phyloP scores from a whole-genome alignment of 1,140 invertebrate species.

The Ceratosolen solmsi region DNA sequence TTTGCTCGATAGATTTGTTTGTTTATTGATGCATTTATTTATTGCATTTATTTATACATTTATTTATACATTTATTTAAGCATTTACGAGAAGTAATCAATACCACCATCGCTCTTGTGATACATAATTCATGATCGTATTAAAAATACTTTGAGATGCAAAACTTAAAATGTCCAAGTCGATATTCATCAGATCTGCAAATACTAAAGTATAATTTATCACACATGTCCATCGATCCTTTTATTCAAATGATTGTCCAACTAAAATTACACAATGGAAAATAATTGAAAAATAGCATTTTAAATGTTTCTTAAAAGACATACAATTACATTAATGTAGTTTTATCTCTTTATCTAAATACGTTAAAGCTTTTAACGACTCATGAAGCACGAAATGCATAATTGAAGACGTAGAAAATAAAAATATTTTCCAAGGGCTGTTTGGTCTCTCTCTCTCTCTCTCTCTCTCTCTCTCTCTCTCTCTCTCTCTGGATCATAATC shows the following conservation, averaged over 20 bases:
- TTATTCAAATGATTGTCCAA: background rate
- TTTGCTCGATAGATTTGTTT: too few species aligned
- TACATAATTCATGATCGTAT: too few species aligned
- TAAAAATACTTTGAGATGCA: background rate
- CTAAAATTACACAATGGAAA: background rate
- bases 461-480: too few species aligned
- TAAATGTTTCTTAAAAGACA: too few species aligned
- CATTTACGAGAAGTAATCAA: background rate
- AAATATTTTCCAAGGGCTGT: too few species aligned
- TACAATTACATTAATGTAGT: background rate
- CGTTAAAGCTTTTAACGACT: background rate
- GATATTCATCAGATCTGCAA: background rate
- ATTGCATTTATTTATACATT: too few species aligned
- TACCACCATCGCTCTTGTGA: background rate
- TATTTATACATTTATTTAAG: background rate
- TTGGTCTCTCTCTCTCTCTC: too few species aligned
- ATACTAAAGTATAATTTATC: background rate
- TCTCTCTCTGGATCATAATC: conserved; percentile 8
- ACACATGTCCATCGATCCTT: background rate
- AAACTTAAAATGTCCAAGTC: background rate
- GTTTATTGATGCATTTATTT: too few species aligned
- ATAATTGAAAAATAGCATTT: background rate
- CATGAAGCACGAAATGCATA: too few species aligned
- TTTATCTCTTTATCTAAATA: background rate
- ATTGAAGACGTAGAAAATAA: background rate